Conservation (phyloP, 2,888 invertebrate species). For the Chelonus formosanus region DNA sequence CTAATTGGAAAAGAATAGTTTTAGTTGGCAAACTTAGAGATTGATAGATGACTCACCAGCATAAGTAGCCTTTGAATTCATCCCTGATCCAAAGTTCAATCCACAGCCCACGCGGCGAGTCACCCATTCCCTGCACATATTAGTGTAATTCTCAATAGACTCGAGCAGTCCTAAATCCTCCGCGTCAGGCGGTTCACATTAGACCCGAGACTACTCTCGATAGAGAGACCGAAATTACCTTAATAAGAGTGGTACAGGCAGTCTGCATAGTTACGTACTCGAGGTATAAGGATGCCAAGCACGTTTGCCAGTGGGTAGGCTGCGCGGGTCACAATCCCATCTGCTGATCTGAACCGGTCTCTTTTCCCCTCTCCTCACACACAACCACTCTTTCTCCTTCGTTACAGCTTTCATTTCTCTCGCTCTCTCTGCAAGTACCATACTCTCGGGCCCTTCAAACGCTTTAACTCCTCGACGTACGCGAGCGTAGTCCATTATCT, state of each 20-base stretch:
- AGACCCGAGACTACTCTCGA: slow-evolving; percentile 37
- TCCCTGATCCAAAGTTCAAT: neutral
- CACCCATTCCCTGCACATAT: slow-evolving; percentile 2
- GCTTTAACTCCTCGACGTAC: slow-evolving; percentile 45
- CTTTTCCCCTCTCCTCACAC: slow-evolving; percentile 31
- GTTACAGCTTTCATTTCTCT: slow-evolving; percentile 13
- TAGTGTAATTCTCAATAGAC: slow-evolving; percentile 1
- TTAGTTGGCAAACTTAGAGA: too few species aligned
- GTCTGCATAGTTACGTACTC: slow-evolving; percentile 36
- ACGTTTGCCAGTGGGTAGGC: slow-evolving; percentile 55
- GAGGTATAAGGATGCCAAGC: slow-evolving; percentile 51
- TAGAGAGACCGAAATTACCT: slow-evolving; percentile 36
- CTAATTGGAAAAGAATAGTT: too few species aligned
- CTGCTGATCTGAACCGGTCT: slow-evolving; percentile 57
- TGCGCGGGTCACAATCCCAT: slow-evolving; percentile 62
- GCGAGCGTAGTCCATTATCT: slow-evolving; percentile 61
- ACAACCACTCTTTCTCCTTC: slow-evolving; percentile 13
- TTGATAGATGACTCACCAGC: neutral
- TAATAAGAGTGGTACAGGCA: slow-evolving; percentile 32
- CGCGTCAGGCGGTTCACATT: slow-evolving; percentile 39
- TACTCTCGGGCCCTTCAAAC: slow-evolving; percentile 48
- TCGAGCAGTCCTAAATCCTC: slow-evolving; percentile 6
- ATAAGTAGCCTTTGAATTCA: neutral
- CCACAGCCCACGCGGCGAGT: slow-evolving; percentile 10
- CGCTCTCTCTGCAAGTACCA: neutral